Percentiles rank a stretch among this genome's conserved stretches.
These are phyloP conservation scores for Zoroaster sp. DNA, from an alignment of 53 echinoderm and acorn worm genomes.

Conservation along the genomic window DNA sequence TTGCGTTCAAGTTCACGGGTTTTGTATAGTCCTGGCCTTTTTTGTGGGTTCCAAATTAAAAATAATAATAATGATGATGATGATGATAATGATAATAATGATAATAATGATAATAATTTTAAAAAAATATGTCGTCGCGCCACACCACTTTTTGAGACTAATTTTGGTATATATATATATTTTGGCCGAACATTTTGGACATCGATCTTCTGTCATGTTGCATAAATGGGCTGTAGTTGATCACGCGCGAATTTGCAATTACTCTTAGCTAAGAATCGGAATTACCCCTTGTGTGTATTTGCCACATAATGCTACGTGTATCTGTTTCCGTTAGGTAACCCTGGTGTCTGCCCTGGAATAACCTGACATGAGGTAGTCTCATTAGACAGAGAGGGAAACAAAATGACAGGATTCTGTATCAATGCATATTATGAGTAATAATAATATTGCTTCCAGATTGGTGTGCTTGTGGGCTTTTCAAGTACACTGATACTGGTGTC, in stretches of 20 bases:
- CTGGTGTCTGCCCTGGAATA: slow-evolving; percentile 15
- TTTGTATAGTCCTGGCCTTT: too few relatives aligned
- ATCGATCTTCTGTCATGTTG: too few relatives aligned
- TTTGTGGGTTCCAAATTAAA: too few relatives aligned
- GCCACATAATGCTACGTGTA: neutral
- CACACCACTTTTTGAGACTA: too few relatives aligned
- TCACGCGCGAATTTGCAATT: neutral
- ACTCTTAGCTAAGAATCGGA: neutral
- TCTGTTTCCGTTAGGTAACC: neutral
- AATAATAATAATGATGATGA: too few relatives aligned
- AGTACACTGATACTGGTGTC: neutral
- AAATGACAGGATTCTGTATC: slow-evolving; percentile 33
- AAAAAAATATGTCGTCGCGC: too few relatives aligned
- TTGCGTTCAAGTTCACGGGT: too few relatives aligned
- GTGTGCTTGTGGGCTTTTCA: neutral
- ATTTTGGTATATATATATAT: too few relatives aligned
- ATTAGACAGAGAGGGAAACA: slow-evolving; percentile 38
- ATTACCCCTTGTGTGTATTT: neutral
- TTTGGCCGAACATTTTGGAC: too few relatives aligned
- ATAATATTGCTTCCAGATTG: slow-evolving; percentile 45
- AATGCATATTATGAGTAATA: slow-evolving; percentile 26
- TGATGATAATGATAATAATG: too few relatives aligned
- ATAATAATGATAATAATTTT: too few relatives aligned
- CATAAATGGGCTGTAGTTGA: too few relatives aligned
- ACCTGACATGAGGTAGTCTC: slow-evolving; percentile 34